These are phyloP conservation scores for Phymanthus crucifer DNA, from an alignment of 92 coral and sea anemone genomes.

Conservation along the genomic window DNA sequence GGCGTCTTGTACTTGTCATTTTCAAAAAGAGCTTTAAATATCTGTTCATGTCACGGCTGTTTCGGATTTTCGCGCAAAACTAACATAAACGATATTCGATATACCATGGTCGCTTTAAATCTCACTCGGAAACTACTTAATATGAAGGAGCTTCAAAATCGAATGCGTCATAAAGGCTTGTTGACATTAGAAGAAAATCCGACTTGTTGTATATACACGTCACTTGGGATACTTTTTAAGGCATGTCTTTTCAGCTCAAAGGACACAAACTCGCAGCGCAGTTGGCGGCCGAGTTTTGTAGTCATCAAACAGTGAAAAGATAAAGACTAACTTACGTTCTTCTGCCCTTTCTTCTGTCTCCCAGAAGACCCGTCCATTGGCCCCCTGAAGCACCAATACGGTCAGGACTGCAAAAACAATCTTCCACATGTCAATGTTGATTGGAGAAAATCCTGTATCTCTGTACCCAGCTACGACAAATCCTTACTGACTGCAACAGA, in stretches of 20 bases:
- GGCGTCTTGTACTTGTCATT: no score
- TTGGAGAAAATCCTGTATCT: background rate
- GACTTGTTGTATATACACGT: no score
- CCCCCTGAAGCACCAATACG: background rate
- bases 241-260: background rate
- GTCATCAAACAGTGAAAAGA: background rate
- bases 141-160: background rate
- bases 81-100: background rate
- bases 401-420: background rate
- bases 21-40: background rate
- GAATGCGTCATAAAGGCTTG: background rate
- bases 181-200: background rate
- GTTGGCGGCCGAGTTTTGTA: background rate
- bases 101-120: background rate
- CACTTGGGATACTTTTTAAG: background rate
- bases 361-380: conserved; percentile 21
- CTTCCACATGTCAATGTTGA: background rate
- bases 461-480: background rate
- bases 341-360: conserved; percentile 23
- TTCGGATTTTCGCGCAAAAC: background rate
- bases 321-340: conserved; percentile 14
- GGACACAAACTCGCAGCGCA: background rate
- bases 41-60: background rate
- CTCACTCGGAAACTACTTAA: background rate
- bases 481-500: background rate